A percentile compares a stretch with the other conserved stretches of the same genome.
These are phyloP conservation scores for Lysandra bellargus DNA, from an alignment of 2,888 invertebrate genomes.

Conservation along the genomic window DNA sequence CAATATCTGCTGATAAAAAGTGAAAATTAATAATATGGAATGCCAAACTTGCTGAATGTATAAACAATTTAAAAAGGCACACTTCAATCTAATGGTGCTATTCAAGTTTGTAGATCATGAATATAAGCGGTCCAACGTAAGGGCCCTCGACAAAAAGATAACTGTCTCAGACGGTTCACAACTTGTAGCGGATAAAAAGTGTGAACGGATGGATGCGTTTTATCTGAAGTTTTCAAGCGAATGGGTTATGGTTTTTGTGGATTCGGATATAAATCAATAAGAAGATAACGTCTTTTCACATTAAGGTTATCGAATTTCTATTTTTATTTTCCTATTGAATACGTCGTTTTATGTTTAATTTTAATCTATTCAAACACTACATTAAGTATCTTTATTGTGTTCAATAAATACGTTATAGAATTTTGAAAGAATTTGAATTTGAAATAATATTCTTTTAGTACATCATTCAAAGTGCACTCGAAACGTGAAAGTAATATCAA, in stretches of 20 bases:
- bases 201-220: slow-evolving; percentile 20
- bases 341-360: neutral
- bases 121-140: slow-evolving; percentile 18
- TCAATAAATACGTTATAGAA: neutral
- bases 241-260: slow-evolving; percentile 26
- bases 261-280: slow-evolving; percentile 24
- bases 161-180: slow-evolving; percentile 30
- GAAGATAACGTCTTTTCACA: neutral
- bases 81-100: slow-evolving; percentile 19
- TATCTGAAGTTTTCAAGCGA: slow-evolving; percentile 26
- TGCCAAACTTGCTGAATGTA: slow-evolving; percentile 20
- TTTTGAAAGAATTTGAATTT: neutral
- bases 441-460: neutral
- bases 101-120: slow-evolving; percentile 30
- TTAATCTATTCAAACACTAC: neutral
- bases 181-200: slow-evolving; percentile 28
- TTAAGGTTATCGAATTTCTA: slow-evolving; percentile 13
- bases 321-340: neutral
- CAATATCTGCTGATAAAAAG: neutral
- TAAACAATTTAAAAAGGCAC: slow-evolving; percentile 22
- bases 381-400: too few relatives aligned
- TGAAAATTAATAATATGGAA: slow-evolving; percentile 12
- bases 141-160: slow-evolving; percentile 30
- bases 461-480: neutral
- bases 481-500: slow-evolving; percentile 25